phyloP scores from a whole-genome alignment of 2,888 invertebrate species.

The Listrodromus nycthemerus region DNA sequence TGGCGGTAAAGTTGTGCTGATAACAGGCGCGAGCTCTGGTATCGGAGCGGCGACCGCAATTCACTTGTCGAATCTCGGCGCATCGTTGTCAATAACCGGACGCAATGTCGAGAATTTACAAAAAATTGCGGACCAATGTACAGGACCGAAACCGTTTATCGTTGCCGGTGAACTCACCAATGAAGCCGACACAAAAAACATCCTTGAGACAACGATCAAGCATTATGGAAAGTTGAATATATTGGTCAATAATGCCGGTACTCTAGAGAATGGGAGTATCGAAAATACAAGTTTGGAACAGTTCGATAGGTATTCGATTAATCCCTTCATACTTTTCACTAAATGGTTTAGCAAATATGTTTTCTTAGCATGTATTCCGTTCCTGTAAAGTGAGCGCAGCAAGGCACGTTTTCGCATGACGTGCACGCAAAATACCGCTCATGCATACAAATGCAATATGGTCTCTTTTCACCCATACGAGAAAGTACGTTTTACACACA shows the following conservation, averaged over 20 bases:
- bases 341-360: too few relatives aligned
- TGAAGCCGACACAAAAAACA: slow-evolving; percentile 90
- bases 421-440: too few relatives aligned
- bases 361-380: too few relatives aligned
- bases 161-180: slow-evolving; percentile 90
- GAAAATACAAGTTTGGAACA: slow-evolving; percentile 94
- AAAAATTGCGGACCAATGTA: slow-evolving; percentile 85
- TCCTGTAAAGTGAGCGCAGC: too few relatives aligned
- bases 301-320: slow-evolving; percentile 88
- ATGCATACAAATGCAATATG: too few relatives aligned
- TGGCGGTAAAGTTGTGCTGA: slow-evolving; percentile 90
- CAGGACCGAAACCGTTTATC: slow-evolving; percentile 86
- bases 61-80: slow-evolving; percentile 91
- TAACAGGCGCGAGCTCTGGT: slow-evolving; percentile 94
- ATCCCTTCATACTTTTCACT: not conserved
- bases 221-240: slow-evolving; percentile 92
- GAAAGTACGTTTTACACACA: too few relatives aligned
- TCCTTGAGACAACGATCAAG: slow-evolving; percentile 90
- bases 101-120: slow-evolving; percentile 89
- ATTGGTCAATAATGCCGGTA: slow-evolving; percentile 96
- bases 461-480: too few relatives aligned
- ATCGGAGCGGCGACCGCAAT: slow-evolving; percentile 94
- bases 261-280: slow-evolving; percentile 92
- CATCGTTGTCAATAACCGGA: slow-evolving; percentile 90
- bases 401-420: too few relatives aligned